Evolutionary conservation across 2,797 vertebrate species (phyloP).

Genomic region (Spinus olivaceus): DNA sequence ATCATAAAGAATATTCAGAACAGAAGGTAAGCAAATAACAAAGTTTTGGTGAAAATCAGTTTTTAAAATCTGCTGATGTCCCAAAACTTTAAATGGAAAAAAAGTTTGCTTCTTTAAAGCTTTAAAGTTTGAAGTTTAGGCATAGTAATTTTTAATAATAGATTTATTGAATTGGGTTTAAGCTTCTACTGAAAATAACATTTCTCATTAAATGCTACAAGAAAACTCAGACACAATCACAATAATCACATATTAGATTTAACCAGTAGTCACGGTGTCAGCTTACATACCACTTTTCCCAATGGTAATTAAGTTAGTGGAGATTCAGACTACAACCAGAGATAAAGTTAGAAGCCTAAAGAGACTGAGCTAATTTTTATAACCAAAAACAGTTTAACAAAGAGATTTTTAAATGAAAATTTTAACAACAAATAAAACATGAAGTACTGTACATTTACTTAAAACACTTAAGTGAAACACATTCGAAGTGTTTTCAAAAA

Average conservation of each 20-base stretch:
- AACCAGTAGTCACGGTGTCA: not conserved
- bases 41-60: not conserved
- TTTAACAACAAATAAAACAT: not conserved
- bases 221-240: not conserved
- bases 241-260: not conserved
- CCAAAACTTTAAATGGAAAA: not conserved
- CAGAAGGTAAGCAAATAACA: not conserved
- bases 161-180: not conserved
- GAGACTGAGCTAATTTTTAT: not conserved
- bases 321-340: not conserved
- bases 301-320: not conserved
- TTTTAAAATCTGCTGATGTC: not conserved
- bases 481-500: not conserved
- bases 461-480: too few relatives aligned
- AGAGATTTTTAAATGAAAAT: not conserved
- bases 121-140: not conserved
- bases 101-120: not conserved
- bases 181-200: not conserved
- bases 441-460: not conserved
- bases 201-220: not conserved
- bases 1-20: not conserved
- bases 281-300: not conserved
- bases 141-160: not conserved
- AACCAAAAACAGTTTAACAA: not conserved
- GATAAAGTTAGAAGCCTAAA: not conserved